A percentile compares a stretch with the other conserved stretches of the same genome.
phyloP scores from a whole-genome alignment of 2,113 vertebrate genomes.

The Nesospiza acunhae region DNA sequence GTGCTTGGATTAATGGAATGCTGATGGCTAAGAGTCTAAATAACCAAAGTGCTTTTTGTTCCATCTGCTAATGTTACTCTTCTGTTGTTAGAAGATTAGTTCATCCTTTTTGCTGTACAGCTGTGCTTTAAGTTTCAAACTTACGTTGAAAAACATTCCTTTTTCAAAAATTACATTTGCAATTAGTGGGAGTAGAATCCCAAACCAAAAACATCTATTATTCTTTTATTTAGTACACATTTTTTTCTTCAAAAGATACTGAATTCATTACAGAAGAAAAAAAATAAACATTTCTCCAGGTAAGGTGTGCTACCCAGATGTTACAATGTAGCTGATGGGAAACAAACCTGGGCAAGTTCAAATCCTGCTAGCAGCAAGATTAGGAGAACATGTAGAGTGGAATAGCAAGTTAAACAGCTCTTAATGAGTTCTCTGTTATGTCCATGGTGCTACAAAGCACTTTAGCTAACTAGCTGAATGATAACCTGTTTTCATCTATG shows the following conservation, averaged over 20 bases:
- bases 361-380: neutral
- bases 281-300: neutral
- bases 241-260: neutral
- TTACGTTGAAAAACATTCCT: neutral
- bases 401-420: neutral
- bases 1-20: neutral
- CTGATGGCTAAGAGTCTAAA: neutral
- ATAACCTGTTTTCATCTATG: neutral
- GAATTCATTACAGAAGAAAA: neutral
- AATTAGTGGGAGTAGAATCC: neutral
- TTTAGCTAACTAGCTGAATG: neutral
- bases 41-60: neutral
- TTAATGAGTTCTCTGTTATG: neutral
- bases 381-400: neutral
- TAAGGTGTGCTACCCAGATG: rapidly evolving
- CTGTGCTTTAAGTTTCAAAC: neutral
- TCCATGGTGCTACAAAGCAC: neutral
- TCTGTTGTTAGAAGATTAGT: neutral
- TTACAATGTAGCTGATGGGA: neutral
- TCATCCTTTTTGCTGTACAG: neutral
- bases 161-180: neutral
- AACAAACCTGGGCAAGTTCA: neutral
- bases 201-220: neutral
- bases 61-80: neutral
- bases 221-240: neutral